phyloP scores from a whole-genome alignment of 37 sponge, comb jelly and placozoan species.

The Hexactinellida sp. region DNA sequence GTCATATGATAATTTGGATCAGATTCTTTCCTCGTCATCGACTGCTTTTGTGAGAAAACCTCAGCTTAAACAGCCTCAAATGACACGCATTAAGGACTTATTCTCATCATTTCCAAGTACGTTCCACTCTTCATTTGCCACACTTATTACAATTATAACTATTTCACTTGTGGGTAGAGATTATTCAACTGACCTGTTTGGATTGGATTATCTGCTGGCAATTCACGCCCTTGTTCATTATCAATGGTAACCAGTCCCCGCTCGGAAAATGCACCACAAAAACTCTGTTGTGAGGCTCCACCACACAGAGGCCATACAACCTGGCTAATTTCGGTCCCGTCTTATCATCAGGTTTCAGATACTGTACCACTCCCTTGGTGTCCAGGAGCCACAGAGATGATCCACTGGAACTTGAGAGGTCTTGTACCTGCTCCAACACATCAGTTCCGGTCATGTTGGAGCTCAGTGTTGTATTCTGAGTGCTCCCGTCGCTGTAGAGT shows the following conservation, averaged over 20 bases:
- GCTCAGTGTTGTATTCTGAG: neutral
- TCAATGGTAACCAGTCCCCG: neutral
- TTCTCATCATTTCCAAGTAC: constrained; percentile 15
- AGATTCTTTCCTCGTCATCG: neutral
- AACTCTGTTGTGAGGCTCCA: neutral
- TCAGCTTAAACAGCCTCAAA: neutral
- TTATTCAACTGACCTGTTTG: neutral
- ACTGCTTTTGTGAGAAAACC: neutral
- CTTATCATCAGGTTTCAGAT: neutral
- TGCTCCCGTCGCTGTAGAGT: neutral
- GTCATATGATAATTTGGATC: neutral
- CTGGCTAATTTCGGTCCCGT: neutral
- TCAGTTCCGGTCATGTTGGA: neutral
- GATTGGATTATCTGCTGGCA: neutral
- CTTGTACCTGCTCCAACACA: neutral
- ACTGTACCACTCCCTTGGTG: neutral
- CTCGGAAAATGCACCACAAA: constrained; percentile 1
- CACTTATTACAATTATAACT: neutral
- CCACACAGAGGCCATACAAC: neutral
- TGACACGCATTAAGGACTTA: constrained; percentile 12
- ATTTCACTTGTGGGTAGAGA: neutral
- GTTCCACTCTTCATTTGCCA: neutral
- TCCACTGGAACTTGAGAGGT: neutral
- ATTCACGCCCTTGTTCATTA: neutral
- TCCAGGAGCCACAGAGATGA: neutral